Evolutionary conservation across 2,888 invertebrate species (phyloP).

Genomic region (Pediacus dermestoides): DNA sequence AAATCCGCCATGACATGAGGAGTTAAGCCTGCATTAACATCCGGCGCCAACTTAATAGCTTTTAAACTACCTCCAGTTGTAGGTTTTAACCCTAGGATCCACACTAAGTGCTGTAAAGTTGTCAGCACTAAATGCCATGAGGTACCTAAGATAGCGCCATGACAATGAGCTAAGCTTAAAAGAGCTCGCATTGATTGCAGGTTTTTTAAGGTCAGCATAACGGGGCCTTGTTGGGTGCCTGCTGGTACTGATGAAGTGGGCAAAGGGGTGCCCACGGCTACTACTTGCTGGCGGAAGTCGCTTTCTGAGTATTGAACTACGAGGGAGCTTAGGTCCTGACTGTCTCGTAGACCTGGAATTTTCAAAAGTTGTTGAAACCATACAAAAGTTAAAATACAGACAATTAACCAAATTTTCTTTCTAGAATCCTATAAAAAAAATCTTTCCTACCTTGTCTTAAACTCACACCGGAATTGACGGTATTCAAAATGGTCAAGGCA

Average conservation of each 20-base stretch:
- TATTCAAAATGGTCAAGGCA: slow-evolving; percentile 80
- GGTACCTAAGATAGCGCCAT: slow-evolving; percentile 86
- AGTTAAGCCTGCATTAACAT: slow-evolving; percentile 84
- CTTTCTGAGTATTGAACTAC: slow-evolving; percentile 59
- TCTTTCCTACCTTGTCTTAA: slow-evolving; percentile 32
- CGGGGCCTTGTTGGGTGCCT: slow-evolving; percentile 80
- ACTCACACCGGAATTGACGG: slow-evolving; percentile 55
- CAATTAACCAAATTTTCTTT: not conserved
- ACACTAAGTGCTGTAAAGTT: slow-evolving; percentile 87
- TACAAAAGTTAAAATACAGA: too few species aligned
- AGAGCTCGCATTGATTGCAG: slow-evolving; percentile 94
- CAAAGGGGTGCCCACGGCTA: slow-evolving; percentile 93
- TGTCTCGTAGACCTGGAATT: slow-evolving; percentile 52
- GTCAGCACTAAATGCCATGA: slow-evolving; percentile 96
- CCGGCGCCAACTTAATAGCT: slow-evolving; percentile 74
- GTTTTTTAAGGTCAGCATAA: slow-evolving; percentile 97
- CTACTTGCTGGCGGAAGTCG: slow-evolving; percentile 89
- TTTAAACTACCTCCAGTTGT: slow-evolving; percentile 90
- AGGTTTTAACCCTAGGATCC: slow-evolving; percentile 95
- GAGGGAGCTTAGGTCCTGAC: slow-evolving; percentile 54
- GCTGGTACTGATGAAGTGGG: slow-evolving; percentile 78
- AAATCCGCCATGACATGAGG: slow-evolving; percentile 96
- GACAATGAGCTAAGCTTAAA: slow-evolving; percentile 83
- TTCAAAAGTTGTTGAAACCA: slow-evolving; percentile 9
- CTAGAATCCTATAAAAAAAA: slow-evolving; percentile 6